A percentile compares a stretch with the other conserved stretches of the same genome.
Conservation (phyloP, 2,797 vertebrate genomes). For the Artibeus lituratus region DNA sequence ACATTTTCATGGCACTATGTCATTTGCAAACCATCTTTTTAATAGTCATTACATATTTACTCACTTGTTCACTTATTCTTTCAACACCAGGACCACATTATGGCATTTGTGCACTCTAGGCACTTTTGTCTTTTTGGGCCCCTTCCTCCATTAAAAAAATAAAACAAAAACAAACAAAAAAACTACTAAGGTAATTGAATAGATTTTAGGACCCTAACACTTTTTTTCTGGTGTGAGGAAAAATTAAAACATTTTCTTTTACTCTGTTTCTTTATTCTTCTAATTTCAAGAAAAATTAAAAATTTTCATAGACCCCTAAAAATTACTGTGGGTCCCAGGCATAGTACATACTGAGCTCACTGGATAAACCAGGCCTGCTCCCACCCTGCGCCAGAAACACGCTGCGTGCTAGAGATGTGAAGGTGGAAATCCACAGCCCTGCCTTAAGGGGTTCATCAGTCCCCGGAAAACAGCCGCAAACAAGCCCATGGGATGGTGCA, state of each 20-base stretch:
- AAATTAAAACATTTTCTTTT: background rate
- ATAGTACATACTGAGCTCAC: background rate
- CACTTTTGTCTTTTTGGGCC: background rate
- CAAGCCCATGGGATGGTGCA: background rate
- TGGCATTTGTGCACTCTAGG: background rate
- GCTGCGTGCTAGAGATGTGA: background rate
- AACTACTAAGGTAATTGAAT: background rate
- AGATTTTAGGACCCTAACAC: background rate
- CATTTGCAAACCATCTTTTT: conserved; percentile 1
- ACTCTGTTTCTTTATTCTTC: background rate
- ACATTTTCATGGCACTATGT: conserved; percentile 26
- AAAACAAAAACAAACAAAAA: background rate
- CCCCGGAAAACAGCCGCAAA: background rate
- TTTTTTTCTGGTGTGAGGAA: background rate
- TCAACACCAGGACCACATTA: background rate
- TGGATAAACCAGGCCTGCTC: background rate
- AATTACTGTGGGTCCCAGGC: background rate
- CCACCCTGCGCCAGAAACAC: background rate
- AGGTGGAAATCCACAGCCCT: too few species aligned
- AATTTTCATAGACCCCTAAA: background rate
- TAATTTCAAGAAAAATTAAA: background rate
- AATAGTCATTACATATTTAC: background rate
- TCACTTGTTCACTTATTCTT: conserved; percentile 40
- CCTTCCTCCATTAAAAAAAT: background rate
- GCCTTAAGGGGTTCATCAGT: background rate